Base-by-base conservation (phyloP, 2,113 vertebrate genomes). In the Struthio camelus region DNA sequence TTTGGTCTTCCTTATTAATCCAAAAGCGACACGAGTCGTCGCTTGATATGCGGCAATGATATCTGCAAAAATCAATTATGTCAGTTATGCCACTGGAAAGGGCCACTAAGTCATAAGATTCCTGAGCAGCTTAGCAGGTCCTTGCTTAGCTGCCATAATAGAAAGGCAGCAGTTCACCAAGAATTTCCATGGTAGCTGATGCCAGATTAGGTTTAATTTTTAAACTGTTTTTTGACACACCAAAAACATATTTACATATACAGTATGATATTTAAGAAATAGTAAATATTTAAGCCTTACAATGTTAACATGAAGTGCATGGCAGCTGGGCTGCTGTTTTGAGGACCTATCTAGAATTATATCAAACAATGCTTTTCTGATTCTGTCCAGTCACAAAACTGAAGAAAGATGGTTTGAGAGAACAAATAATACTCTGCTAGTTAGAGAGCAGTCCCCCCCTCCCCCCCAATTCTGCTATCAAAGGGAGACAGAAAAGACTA, bases 381-480 rank as follows among this genome's bases (percentile, higher is more conserved):
- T 70, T 80, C 48, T n/a, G 10, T 48, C 91, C 81, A 75, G 61
- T 42, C 28, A 44, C 15, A n/a, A 75, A 69, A 73, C 53, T n/a
- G 53, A 24, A 77, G 65, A 50, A 82, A 83, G 69, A 53, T 4
- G 51, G 72, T 88, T 87, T 81, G 89, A 80, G 40, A 11, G 78
- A 64, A 69, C 85, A 90, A 86, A 86, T 85, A 89, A 84, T 54
- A 32, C 76, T 90, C 69, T 93, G 76, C 70, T 78, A 72, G 62
- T 62, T 36, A 67, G 42, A 59, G 80, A 86, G 76, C 93, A 59
- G 30, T 32, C 54, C 28, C 53, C 53, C 53, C 28, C 27, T 28
- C 25, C 53, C 13, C 25, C 27, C 24, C 53, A 54, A 28, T 54
- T 54, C 53, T 28, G 25, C 53, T 54, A 14, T 54, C 25, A 54